Percentiles rank a stretch among this genome's conserved stretches.
phyloP scores from a whole-genome alignment of 2,888 invertebrate genomes.

The Hyalella azteca region DNA sequence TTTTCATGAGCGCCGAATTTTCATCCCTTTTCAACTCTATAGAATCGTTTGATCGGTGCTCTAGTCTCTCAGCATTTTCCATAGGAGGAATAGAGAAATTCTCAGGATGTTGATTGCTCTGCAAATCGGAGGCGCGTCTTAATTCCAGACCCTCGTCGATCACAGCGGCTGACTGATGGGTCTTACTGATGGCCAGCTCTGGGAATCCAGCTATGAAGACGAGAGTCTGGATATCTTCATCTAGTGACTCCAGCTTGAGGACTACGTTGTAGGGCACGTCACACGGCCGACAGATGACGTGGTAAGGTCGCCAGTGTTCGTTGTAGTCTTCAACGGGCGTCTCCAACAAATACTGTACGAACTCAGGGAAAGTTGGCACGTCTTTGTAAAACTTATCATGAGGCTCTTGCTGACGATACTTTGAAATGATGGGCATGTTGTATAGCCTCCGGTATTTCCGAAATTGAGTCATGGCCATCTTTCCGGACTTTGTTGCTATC shows the following conservation, averaged over 20 bases:
- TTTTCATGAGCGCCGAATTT: neutral
- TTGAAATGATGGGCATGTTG: conserved; percentile 42
- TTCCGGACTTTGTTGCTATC: conserved; percentile 23
- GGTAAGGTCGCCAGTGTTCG: conserved; percentile 58
- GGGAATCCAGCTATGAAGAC: conserved; percentile 30
- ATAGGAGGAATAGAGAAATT: neutral
- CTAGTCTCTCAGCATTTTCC: neutral
- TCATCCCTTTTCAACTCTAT: neutral
- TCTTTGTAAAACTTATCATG: conserved; percentile 32
- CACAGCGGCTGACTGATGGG: neutral
- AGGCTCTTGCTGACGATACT: conserved; percentile 35
- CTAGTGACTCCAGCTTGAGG: conserved; percentile 35
- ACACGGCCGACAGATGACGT: conserved; percentile 59
- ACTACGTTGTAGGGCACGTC: conserved; percentile 42
- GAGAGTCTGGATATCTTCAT: conserved; percentile 37
- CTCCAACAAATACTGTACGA: conserved; percentile 47
- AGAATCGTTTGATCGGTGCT: neutral
- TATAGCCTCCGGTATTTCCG: conserved; percentile 38
- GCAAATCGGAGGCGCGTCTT: neutral
- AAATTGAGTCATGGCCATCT: conserved; percentile 6
- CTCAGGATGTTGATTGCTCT: neutral
- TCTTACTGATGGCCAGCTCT: neutral
- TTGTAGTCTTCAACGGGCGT: conserved; percentile 49
- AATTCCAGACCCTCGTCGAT: neutral
- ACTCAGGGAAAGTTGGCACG: conserved; percentile 54